Percentiles rank a stretch among this genome's conserved stretches.
phyloP scores from a whole-genome alignment of 2,113 vertebrate genomes.

The Mungos mungo region DNA sequence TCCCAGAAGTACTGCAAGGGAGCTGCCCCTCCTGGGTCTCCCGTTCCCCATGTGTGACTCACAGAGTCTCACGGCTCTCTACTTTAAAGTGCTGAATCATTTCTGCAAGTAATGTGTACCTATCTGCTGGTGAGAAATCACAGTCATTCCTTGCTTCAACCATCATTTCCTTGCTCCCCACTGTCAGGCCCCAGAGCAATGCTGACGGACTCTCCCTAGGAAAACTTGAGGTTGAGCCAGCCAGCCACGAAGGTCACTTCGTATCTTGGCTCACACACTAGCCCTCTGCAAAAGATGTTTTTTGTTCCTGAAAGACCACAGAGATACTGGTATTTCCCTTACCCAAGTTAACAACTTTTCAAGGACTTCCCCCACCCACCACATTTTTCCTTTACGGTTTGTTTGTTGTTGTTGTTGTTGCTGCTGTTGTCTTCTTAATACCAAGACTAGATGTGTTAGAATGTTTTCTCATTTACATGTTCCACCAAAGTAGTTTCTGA shows the following conservation, averaged over 20 bases:
- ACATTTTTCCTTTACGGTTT: conserved; percentile 36
- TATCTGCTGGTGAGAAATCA: conserved; percentile 72
- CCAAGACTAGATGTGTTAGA: neutral
- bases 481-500: conserved; percentile 50
- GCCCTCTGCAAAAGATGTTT: conserved; percentile 70
- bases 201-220: conserved; percentile 56
- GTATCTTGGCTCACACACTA: conserved; percentile 53
- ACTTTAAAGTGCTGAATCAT: conserved; percentile 71
- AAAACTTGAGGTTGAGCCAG: conserved; percentile 57
- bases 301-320: conserved; percentile 70
- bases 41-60: neutral
- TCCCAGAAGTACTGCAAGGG: conserved; percentile 60
- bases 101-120: conserved; percentile 64
- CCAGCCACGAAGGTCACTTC: conserved; percentile 63
- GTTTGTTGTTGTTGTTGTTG: too few relatives aligned
- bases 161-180: conserved; percentile 67
- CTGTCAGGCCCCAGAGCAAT: conserved; percentile 42
- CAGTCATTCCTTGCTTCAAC: conserved; percentile 62
- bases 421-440: too few relatives aligned
- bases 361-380: conserved; percentile 44
- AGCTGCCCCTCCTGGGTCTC: conserved; percentile 46
- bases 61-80: conserved; percentile 46
- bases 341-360: conserved; percentile 65
- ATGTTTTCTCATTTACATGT: conserved; percentile 33
- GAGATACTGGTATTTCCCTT: conserved; percentile 70